Evolutionary conservation across 2,113 vertebrate genomes (phyloP), one percentile per base, ranked within the genome.

Genomic region (Mixornis gularis): DNA sequence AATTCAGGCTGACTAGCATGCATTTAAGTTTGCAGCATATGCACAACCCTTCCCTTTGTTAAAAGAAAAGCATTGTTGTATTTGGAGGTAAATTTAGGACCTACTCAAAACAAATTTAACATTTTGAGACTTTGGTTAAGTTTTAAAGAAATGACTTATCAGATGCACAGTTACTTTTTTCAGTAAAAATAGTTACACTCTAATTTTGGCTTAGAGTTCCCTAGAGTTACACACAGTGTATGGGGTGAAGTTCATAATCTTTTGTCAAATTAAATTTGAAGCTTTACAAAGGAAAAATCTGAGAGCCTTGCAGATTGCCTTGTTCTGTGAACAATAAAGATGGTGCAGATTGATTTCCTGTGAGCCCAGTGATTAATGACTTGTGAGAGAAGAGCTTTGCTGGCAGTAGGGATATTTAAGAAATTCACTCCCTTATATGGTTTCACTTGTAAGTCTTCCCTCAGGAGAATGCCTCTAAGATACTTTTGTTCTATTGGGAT

Each of bases 401-500:
- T 93, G 77, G 52, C 60, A 93, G 36, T 22, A 70, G 55, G 24
- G 30, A 30, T 89, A 63, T 84, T 84, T 80, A 89, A 89, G 65
- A 84, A 91, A 87, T 92, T 92, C 38, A 26, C 49, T 95, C 20
- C 87, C 81, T 94, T 89, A 38, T 46, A 87, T 76, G 81, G 85
- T 72, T 91, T 71, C 53, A 49, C 9, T 87, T 49, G 36, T 81
- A 76, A 92, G 70, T 68, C 41, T 81, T 7, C 34, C 25, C 34
- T 87, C 41, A 53, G 41, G 58, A 73, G 11, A 65, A 66, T 73
- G 85, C 27, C 36, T 85, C 30, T 60, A 41, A 66, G 49, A 63
- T 84, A 52, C 46, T 89, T 92, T 36, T 89, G 22, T 87, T 74
- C 84, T 85, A 29, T 66, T 71, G 78, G 48, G 27, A 44, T 83